phyloP scores from a whole-genome alignment of 2,888 invertebrate species.

The Pollenia griseotomentosa region DNA sequence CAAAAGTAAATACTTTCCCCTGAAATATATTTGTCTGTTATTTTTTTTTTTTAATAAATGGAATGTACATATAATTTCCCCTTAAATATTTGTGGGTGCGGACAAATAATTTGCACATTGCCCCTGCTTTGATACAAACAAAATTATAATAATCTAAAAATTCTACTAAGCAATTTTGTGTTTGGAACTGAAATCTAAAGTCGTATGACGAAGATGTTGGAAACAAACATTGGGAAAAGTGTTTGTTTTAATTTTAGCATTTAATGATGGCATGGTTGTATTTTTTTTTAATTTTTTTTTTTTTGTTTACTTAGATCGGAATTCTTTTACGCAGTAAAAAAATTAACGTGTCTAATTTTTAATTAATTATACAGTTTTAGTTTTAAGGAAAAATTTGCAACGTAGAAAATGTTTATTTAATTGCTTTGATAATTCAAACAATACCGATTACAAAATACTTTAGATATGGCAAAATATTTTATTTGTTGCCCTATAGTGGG shows the following conservation, averaged over 20 bases:
- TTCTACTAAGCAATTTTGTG: neutral
- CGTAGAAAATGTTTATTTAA: no score
- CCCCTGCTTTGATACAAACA: neutral
- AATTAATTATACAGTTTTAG: neutral
- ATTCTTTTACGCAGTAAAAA: neutral
- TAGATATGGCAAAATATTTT: no score
- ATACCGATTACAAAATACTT: no score
- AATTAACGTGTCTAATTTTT: neutral
- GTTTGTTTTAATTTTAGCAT: slow-evolving; percentile 18
- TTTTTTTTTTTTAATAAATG: neutral
- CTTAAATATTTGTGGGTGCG: neutral
- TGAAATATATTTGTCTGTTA: no score
- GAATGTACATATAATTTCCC: neutral
- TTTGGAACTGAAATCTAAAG: neutral
- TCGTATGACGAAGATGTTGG: neutral
- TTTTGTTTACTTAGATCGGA: neutral
- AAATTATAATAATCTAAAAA: neutral
- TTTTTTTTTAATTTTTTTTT: neutral
- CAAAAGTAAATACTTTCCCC: no score
- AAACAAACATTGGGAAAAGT: slow-evolving; percentile 1
- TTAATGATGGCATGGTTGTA: neutral
- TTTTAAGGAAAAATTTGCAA: no score
- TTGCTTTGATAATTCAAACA: no score
- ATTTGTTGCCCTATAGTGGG: no score
- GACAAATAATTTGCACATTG: slow-evolving; percentile 13